Percentiles rank a stretch among this genome's conserved stretches.
These are phyloP conservation scores for Sebastiscus tertius DNA, from an alignment of 2,797 vertebrate genomes.

Conservation along the genomic window DNA sequence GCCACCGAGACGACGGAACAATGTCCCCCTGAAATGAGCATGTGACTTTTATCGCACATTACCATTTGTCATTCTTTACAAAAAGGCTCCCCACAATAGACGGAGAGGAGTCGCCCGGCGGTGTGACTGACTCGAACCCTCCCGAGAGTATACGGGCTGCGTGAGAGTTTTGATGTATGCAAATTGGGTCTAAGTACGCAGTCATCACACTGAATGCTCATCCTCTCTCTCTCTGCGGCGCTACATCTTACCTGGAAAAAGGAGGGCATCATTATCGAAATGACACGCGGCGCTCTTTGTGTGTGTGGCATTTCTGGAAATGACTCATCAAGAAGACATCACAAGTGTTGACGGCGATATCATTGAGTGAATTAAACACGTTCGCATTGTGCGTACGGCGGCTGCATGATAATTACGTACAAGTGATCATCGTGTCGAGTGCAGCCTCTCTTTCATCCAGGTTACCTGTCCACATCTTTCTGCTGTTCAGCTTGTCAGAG, in stretches of 20 bases:
- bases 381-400: constrained; percentile 2
- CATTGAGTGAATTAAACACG: constrained; percentile 19
- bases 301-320: constrained; percentile 26
- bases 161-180: constrained; percentile 26
- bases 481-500: constrained; percentile 4
- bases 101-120: background rate
- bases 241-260: constrained; percentile 42
- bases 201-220: constrained; percentile 6
- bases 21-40: constrained; percentile 15
- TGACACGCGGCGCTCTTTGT: constrained; percentile 12
- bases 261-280: constrained; percentile 19
- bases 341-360: constrained; percentile 27
- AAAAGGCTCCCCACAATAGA: constrained; percentile 19
- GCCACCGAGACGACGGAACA: constrained; percentile 1
- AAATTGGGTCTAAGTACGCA: constrained; percentile 23
- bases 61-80: constrained; percentile 32
- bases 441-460: constrained; percentile 16
- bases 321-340: constrained; percentile 37
- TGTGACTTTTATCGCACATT: constrained; percentile 19
- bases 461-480: background rate
- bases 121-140: constrained; percentile 18
- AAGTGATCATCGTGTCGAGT: constrained; percentile 30
- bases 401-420: constrained; percentile 41
- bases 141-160: background rate
- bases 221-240: background rate